Percentiles rank a stretch among this genome's conserved stretches.
These are phyloP conservation scores for Peromyscus attwateri DNA, from an alignment of 2,797 vertebrate genomes.

Conservation along the genomic window DNA sequence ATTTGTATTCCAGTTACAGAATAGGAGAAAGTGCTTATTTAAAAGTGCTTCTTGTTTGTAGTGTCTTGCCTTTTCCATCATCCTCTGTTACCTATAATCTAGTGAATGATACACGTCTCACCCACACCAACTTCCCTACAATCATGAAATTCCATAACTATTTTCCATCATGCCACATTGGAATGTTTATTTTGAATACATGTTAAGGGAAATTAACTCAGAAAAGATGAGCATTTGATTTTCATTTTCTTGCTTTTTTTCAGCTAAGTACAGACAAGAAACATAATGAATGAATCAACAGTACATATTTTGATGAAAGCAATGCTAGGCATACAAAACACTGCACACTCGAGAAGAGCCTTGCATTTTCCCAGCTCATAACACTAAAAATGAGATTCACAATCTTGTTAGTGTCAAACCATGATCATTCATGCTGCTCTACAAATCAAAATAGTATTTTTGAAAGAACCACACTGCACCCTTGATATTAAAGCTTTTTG, in stretches of 20 bases:
- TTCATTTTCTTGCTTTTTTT: constrained; percentile 71
- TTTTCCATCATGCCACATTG: constrained; percentile 20
- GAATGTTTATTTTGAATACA: constrained; percentile 72
- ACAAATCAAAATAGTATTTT: constrained; percentile 72
- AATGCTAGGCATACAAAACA: constrained; percentile 77
- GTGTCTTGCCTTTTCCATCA: constrained; percentile 26
- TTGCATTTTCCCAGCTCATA: constrained; percentile 59
- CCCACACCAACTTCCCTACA: constrained; percentile 46
- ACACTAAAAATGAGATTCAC: constrained; percentile 76
- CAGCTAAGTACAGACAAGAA: constrained; percentile 79
- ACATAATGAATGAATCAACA: constrained; percentile 71
- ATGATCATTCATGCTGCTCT: constrained; percentile 60
- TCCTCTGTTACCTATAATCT: constrained; percentile 48
- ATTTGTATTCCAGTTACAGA: constrained; percentile 78
- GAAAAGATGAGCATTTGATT: constrained; percentile 67
- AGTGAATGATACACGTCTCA: constrained; percentile 71
- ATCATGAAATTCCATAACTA: constrained; percentile 60
- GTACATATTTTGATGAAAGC: constrained; percentile 73
- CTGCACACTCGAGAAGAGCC: constrained; percentile 44
- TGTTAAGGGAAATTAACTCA: constrained; percentile 60
- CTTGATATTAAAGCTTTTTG: constrained; percentile 11
- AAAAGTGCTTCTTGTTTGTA: constrained; percentile 24
- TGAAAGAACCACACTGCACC: not conserved
- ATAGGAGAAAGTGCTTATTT: constrained; percentile 57
- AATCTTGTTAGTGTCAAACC: constrained; percentile 76